Conservation (phyloP, 2,888 invertebrate genomes). For the Ramazzottius varieornatus region DNA sequence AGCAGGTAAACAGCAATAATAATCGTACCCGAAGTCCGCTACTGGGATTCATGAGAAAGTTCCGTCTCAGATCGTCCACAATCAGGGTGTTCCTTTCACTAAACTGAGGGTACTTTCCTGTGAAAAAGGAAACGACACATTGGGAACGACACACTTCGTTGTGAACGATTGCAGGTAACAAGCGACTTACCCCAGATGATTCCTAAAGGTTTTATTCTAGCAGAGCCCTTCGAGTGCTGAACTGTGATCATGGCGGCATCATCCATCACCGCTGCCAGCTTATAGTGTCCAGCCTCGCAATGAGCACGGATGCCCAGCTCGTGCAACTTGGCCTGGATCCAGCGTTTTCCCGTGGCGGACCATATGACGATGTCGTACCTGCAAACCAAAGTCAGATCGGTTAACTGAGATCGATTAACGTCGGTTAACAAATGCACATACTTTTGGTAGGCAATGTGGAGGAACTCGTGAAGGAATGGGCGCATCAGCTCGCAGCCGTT, state of each 20-base stretch:
- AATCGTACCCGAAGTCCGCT: slow-evolving; percentile 47
- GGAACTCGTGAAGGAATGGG: slow-evolving; percentile 76
- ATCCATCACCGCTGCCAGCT: slow-evolving; percentile 71
- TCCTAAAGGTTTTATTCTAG: slow-evolving; percentile 71
- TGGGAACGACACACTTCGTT: not conserved
- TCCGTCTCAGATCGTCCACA: slow-evolving; percentile 82
- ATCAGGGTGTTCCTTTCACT: slow-evolving; percentile 75
- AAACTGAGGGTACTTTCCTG: slow-evolving; percentile 51
- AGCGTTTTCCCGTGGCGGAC: slow-evolving; percentile 94
- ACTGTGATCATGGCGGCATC: slow-evolving; percentile 81
- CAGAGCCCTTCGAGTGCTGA: slow-evolving; percentile 59
- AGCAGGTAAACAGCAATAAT: no score
- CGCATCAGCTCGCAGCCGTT: slow-evolving; percentile 48
- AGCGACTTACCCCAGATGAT: slow-evolving; percentile 56
- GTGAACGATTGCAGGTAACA: not conserved
- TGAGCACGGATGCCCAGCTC: slow-evolving; percentile 47
- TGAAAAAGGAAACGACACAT: slow-evolving; percentile 14
- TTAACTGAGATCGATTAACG: slow-evolving; percentile 2
- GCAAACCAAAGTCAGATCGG: slow-evolving; percentile 38
- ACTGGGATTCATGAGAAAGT: slow-evolving; percentile 90
- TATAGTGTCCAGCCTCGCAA: slow-evolving; percentile 33
- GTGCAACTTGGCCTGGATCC: slow-evolving; percentile 92
- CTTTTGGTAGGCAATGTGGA: slow-evolving; percentile 46
- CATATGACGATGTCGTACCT: slow-evolving; percentile 94
- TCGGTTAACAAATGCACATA: no score